Percentiles rank a stretch among this genome's conserved stretches.
Evolutionary conservation across 2,888 invertebrate species (phyloP).

Genomic region (Neuroscelio doddi): DNA sequence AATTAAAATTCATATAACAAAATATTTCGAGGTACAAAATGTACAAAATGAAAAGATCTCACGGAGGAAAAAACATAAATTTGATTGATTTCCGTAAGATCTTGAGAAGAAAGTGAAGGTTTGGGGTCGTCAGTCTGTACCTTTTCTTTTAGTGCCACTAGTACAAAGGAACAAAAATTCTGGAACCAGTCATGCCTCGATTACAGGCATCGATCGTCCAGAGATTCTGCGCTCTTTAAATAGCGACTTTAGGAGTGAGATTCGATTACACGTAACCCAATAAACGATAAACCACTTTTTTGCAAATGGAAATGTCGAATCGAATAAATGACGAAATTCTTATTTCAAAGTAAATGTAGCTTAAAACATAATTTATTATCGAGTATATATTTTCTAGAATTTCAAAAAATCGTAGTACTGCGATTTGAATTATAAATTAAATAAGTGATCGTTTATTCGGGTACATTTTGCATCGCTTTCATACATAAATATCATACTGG

Average conservation of each 20-base stretch:
- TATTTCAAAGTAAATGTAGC: too few relatives aligned
- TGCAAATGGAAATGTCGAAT: neutral
- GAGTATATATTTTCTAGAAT: too few relatives aligned
- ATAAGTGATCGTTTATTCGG: too few relatives aligned
- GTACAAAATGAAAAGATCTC: too few relatives aligned
- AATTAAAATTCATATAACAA: too few relatives aligned
- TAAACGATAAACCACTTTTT: neutral
- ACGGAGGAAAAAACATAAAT: too few relatives aligned
- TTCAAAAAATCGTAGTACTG: too few relatives aligned
- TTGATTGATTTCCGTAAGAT: slow-evolving; percentile 12
- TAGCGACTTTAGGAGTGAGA: slow-evolving; percentile 20
- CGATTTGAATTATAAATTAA: too few relatives aligned
- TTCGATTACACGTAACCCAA: slow-evolving; percentile 27
- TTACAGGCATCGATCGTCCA: neutral
- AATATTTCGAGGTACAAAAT: too few relatives aligned
- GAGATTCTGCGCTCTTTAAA: slow-evolving; percentile 29
- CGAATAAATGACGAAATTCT: too few relatives aligned
- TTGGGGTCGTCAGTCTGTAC: slow-evolving; percentile 38
- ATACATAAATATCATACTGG: slow-evolving; percentile 18
- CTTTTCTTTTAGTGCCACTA: slow-evolving; percentile 30
- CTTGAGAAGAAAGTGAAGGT: slow-evolving; percentile 28
- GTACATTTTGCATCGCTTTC: neutral
- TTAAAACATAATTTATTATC: too few relatives aligned
- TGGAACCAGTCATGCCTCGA: slow-evolving; percentile 11
- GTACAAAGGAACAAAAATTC: slow-evolving; percentile 39